Conservation (phyloP, 2,113 vertebrate genomes). For the Sardina pilchardus region DNA sequence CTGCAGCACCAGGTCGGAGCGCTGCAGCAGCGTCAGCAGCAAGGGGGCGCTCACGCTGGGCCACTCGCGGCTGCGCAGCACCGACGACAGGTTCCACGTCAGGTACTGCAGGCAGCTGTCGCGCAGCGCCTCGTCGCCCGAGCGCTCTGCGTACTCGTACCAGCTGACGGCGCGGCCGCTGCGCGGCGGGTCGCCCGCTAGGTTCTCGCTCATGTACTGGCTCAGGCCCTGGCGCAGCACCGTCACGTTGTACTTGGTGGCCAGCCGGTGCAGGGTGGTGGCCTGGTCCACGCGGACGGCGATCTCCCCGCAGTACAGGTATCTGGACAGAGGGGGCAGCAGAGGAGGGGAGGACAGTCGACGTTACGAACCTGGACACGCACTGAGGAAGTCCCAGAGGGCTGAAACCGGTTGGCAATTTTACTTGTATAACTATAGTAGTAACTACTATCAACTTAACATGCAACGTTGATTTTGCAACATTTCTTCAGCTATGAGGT, state of each 20-base stretch:
- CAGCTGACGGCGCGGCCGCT: constrained; percentile 86
- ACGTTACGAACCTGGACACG: too few relatives aligned
- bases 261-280: constrained; percentile 84
- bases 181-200: constrained; percentile 76
- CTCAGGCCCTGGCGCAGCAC: constrained; percentile 82
- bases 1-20: constrained; percentile 89
- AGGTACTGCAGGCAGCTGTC: constrained; percentile 89
- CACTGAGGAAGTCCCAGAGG: too few relatives aligned
- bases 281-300: constrained; percentile 84
- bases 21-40: constrained; percentile 82
- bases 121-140: constrained; percentile 74
- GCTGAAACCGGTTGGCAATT: too few relatives aligned
- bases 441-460: too few relatives aligned
- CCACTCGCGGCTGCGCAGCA: constrained; percentile 84
- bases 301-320: constrained; percentile 91
- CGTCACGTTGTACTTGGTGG: constrained; percentile 83
- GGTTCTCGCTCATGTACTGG: constrained; percentile 86
- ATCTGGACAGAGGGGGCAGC: constrained; percentile 70
- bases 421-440: too few relatives aligned
- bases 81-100: constrained; percentile 89
- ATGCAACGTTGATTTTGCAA: too few relatives aligned
- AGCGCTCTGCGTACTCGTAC: constrained; percentile 86
- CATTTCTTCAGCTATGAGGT: too few relatives aligned
- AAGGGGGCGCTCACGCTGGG: constrained; percentile 77
- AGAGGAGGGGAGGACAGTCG: neutral